Evolutionary conservation across 2,888 invertebrate genomes (phyloP), one percentile per base, ranked within the genome.

Genomic region (Microctonus brassicae): DNA sequence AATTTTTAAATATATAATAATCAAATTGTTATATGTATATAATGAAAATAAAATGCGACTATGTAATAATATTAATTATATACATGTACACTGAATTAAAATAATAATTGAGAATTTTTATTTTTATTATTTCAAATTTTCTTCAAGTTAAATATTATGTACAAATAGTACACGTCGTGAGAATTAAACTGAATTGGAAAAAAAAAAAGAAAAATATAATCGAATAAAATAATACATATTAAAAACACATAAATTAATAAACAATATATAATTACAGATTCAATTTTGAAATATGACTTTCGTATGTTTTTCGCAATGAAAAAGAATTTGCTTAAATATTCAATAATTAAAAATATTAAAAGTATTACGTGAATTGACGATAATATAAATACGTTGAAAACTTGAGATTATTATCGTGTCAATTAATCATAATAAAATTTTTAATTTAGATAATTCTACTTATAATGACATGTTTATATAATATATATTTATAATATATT

Each of bases 151-250:
- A 17, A 47, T 47, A 39, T 39, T 39, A 47, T 47, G 47, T 47
- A 47, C 47, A 47, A 47, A 47, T 47, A 17, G 47, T 47, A 47
- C n/a, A 47, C n/a, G n/a, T n/a, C n/a, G n/a, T n/a, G n/a, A n/a
- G n/a, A n/a, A n/a, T n/a, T n/a, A n/a, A n/a, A n/a, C n/a, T n/a
- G n/a, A n/a, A n/a, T n/a, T 5, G 6, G 9, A 7, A 7, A n/a
- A 7, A 7, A 7, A 7, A 47, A 47, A n/a, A 6, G 5, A 42
- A 17, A 13, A 13, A 42, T n/a, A n/a, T 17, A 47, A n/a, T 47
- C 1, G 9, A 47, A 47, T 7, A 20, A 20, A 17, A 47, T n/a
- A 47, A 17, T n/a, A n/a, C n/a, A n/a, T 20, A 3, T 7, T 6
- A 47, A 7, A 17, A 7, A n/a, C n/a, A 20, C 17, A 17, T n/a